Percentiles rank a stretch among this genome's conserved stretches.
Evolutionary conservation across 2,113 vertebrate species (phyloP).

Genomic region (Heterochromis multidens): DNA sequence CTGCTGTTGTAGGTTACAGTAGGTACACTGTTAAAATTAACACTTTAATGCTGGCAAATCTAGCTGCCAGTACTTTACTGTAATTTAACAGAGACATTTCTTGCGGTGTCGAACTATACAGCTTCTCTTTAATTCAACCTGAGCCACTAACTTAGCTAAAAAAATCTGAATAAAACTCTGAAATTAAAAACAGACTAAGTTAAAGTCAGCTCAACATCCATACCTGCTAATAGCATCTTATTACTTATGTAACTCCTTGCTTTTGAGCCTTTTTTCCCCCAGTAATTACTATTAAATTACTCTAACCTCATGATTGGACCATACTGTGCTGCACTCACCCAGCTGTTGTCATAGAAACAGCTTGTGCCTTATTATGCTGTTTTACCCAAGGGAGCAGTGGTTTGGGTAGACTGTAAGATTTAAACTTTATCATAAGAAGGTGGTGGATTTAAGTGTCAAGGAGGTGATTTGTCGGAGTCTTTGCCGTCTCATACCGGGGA

Average conservation of each 20-base stretch:
- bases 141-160: not conserved
- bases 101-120: too few species aligned
- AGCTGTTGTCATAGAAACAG: conserved; percentile 51
- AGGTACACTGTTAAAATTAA: not conserved
- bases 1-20: not conserved
- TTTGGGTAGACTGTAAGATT: not conserved
- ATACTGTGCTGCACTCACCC: not conserved
- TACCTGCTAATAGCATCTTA: not conserved
- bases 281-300: not conserved
- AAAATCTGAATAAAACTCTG: not conserved
- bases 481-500: not conserved
- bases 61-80: too few species aligned
- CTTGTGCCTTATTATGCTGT: conserved; percentile 18
- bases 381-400: not conserved
- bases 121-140: too few species aligned
- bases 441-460: not conserved
- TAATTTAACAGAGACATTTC: too few species aligned
- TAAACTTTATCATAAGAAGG: not conserved
- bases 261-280: not conserved
- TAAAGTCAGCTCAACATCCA: not conserved
- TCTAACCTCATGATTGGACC: not conserved
- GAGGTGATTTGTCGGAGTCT: not conserved
- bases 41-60: not conserved
- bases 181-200: not conserved
- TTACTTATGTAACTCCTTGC: not conserved